Percentiles rank a stretch among this genome's conserved stretches.
Conservation (phyloP, 2,113 vertebrate species). For the Stegostoma tigrinum region DNA sequence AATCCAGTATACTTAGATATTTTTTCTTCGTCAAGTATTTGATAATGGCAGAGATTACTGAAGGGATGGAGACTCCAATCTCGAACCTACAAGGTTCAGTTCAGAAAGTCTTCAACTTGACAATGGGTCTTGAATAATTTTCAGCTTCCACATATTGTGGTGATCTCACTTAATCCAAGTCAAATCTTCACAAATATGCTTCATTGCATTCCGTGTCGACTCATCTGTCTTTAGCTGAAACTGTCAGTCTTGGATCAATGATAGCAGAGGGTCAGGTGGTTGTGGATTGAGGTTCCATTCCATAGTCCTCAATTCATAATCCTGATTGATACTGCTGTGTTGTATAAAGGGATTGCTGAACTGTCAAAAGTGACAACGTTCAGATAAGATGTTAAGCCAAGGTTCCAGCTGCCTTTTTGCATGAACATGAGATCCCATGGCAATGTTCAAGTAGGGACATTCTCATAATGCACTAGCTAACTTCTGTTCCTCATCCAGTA, state of each 20-base stretch:
- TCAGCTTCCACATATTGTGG: neutral
- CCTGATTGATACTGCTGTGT: neutral
- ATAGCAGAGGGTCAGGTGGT: neutral
- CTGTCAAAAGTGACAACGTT: neutral
- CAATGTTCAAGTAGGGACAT: neutral
- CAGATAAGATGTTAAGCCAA: neutral
- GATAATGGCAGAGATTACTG: neutral
- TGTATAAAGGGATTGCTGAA: neutral
- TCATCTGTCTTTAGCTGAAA: neutral
- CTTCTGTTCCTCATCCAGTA: neutral
- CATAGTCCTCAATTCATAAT: neutral
- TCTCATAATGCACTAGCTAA: neutral
- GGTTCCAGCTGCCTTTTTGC: neutral
- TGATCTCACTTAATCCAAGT: neutral
- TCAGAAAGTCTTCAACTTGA: neutral
- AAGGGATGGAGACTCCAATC: neutral
- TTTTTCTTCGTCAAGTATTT: neutral
- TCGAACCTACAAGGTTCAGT: neutral
- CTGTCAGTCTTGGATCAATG: neutral
- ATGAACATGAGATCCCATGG: neutral
- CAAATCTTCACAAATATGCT: neutral
- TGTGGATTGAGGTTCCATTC: neutral
- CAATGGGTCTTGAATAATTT: neutral
- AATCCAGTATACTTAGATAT: neutral
- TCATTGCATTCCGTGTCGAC: neutral